phyloP scores from a whole-genome alignment of 2,113 vertebrate species.

The Apistogramma diplotaenia region DNA sequence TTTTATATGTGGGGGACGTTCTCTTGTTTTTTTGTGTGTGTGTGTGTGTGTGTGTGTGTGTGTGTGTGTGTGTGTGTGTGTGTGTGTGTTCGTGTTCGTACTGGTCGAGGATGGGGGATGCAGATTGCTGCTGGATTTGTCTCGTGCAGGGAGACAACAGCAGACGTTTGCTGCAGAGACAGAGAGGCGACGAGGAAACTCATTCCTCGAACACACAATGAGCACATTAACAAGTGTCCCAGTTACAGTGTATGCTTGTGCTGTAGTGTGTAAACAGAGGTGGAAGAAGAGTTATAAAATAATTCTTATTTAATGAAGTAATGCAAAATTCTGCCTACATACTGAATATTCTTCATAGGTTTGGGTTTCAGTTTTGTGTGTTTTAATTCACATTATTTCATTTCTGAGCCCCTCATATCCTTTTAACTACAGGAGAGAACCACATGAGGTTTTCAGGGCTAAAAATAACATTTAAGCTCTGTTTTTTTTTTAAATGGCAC shows the following conservation, averaged over 20 bases:
- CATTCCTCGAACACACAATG: conserved; percentile 44
- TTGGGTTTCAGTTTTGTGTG: background rate
- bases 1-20: conserved; percentile 23
- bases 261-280: background rate
- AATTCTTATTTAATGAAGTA: too few species aligned
- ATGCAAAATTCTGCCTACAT: background rate
- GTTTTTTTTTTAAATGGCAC: too few species aligned
- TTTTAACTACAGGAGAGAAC: background rate
- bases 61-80: background rate
- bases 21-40: conserved; percentile 57
- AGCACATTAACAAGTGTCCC: conserved; percentile 25
- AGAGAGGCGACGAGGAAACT: conserved; percentile 31
- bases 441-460: background rate
- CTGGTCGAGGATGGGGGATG: background rate
- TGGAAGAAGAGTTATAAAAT: background rate
- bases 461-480: background rate
- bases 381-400: background rate
- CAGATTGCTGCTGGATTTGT: conserved; percentile 20
- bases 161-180: conserved; percentile 8
- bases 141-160: background rate
- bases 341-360: background rate
- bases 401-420: background rate
- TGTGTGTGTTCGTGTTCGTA: background rate
- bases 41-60: background rate
- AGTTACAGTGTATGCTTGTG: conserved; percentile 6